Base-by-base conservation (phyloP, 2,113 vertebrate species). In the Pygoscelis adeliae region DNA sequence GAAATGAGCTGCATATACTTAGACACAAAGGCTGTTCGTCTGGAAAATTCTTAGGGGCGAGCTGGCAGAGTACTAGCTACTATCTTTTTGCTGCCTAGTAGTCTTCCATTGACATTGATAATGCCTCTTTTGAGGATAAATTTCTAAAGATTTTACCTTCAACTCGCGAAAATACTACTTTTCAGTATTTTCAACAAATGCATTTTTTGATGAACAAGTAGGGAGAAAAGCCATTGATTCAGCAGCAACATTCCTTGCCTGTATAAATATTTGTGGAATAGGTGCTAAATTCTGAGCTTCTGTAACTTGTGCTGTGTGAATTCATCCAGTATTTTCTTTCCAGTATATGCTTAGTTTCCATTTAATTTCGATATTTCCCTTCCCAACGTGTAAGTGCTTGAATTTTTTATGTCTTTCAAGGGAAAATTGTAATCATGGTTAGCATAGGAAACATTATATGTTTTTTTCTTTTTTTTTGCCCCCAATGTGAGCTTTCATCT, bases 311-410 rank as follows among this genome's bases (percentile, higher is more conserved):
- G 9, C 70, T 79, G 13, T 42, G 23, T 67, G 32, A 53, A 71
- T 90, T 62, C 23, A 53, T 47, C 5, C n/a, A 32, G 4, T 90
- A 23, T 70, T 85, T 85, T 82, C 69, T 52, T 92, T 82, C 34
- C 27, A 40, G 2, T 69, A 6, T 62, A 20, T 76, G 11, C 29
- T 55, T 90, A 9, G 8, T 63, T 85, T 93, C 53, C 15, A 38
- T 74, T 71, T 74, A 42, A 50, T 85, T 92, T 90, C 23, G 66
- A 0, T 36, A 32, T 4, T 34, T 72, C 25, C 26, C 59, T 82
- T 82, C 23, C 20, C 6, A 73, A 3, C 3, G 0, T 44, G 6
- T 49, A 58, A 78, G 21, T 0, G 1, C 22, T 49, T 81, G 11
- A 73, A 73, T 15, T 55, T 84, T 5, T 17, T 9, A 89, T 84